Evolutionary conservation across 2,797 vertebrate species (phyloP), one percentile per base, ranked within the genome.

Genomic region (Myiotriccus ornatus): DNA sequence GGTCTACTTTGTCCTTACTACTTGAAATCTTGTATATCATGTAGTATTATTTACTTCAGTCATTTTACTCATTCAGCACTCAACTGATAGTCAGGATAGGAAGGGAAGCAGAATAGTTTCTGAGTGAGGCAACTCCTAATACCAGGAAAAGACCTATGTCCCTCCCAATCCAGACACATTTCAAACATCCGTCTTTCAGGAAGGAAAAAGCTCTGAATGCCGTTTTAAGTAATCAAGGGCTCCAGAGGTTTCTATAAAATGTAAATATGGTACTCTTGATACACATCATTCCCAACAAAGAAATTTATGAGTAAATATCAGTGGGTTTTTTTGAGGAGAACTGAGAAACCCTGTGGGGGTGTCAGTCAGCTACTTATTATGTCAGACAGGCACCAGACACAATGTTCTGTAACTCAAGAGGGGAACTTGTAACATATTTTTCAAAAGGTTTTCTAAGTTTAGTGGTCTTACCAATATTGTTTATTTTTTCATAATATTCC

Each of bases 1-100:
- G 9, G 20, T 60, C 59, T 85, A 37, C 76, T 82, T 94, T 77
- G 87, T 59, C 17, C 34, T 86, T 85, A 85, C 73, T 88, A 91
- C 53, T 34, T 43, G 43, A 93, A 81, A 86, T 90, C 57, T 79
- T 41, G 55, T 62, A 73, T 32, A 69, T 63, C 2, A 2, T 64
- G 7, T 20, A 81, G 20, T 77, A 57, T 49, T 79, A 78, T 30
- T 79, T 59, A 89, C 81, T 79, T 90, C 52, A 37, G 14, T 37
- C 41, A 74, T 88, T 96, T 84, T 84, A 44, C 24, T 87, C 52
- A 46, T 74, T 73, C 49, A 39, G 13, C 60, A 34, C 22, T 86
- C 32, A 80, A 5, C 34, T 69, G 25, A 43, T 39, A 6, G 16
- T 20, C 34, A 75, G 80, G 75, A 34, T 82, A 93, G 28, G 28